Percentiles rank a stretch among this genome's conserved stretches.
phyloP scores from a whole-genome alignment of 2,113 vertebrate species.

The Crotalus horridus region DNA sequence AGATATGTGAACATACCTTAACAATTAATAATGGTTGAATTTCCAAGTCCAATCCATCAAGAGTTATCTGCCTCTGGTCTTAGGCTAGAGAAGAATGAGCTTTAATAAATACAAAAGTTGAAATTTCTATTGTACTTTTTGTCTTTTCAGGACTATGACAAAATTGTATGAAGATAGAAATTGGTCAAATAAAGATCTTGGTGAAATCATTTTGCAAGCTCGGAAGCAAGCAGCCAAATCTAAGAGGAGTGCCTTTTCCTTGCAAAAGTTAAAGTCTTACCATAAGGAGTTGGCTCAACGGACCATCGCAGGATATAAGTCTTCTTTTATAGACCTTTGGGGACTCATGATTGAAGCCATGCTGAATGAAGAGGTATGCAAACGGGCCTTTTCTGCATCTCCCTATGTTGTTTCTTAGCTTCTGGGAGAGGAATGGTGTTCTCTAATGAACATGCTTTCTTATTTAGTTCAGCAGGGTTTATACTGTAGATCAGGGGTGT shows the following conservation, averaged over 20 bases:
- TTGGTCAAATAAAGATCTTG: slow-evolving; percentile 81
- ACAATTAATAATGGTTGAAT: neutral
- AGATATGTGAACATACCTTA: neutral
- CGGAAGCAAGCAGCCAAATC: slow-evolving; percentile 72
- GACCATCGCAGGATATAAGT: slow-evolving; percentile 72
- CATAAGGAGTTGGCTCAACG: slow-evolving; percentile 68
- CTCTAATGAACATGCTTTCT: neutral
- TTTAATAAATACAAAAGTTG: neutral
- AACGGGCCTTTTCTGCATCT: neutral
- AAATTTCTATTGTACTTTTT: slow-evolving; percentile 6
- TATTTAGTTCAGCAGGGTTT: neutral
- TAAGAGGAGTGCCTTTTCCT: slow-evolving; percentile 63
- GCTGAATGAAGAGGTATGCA: slow-evolving; percentile 74
- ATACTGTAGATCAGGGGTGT: neutral
- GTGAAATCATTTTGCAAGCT: slow-evolving; percentile 61
- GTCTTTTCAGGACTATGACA: slow-evolving; percentile 62
- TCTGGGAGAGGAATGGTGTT: neutral
- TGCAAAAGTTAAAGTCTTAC: slow-evolving; percentile 71
- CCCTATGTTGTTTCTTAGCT: neutral
- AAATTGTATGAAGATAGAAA: slow-evolving; percentile 77
- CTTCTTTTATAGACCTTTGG: slow-evolving; percentile 80
- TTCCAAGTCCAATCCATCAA: neutral
- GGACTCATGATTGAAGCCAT: slow-evolving; percentile 79
- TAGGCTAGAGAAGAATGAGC: neutral
- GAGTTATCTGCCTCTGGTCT: neutral